phyloP scores from a whole-genome alignment of 2,113 vertebrate species.

The Psilopsiagon aurifrons region DNA sequence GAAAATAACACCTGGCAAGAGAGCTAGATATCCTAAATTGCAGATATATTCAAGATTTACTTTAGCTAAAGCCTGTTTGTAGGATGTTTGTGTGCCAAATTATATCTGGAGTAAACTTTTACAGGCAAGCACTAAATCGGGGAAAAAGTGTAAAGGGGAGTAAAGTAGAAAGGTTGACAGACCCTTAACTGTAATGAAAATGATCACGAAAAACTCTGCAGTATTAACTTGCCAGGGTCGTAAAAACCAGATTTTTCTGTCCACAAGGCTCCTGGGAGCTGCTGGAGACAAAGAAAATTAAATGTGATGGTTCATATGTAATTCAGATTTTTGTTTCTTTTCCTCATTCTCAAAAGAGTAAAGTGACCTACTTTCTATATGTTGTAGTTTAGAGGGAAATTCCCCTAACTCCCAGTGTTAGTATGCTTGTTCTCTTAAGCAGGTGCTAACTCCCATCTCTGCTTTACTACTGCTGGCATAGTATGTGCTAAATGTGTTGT shows the following conservation, averaged over 20 bases:
- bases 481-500: slow-evolving; percentile 41
- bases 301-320: slow-evolving; percentile 53
- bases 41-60: slow-evolving; percentile 34
- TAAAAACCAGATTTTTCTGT: slow-evolving; percentile 63
- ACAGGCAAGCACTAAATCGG: slow-evolving; percentile 14
- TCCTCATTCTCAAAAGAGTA: slow-evolving; percentile 54
- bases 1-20: slow-evolving; percentile 35
- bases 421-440: slow-evolving; percentile 44
- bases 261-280: slow-evolving; percentile 35
- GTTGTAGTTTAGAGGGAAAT: slow-evolving; percentile 41
- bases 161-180: slow-evolving; percentile 11
- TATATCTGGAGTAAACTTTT: slow-evolving; percentile 40
- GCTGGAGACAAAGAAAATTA: slow-evolving; percentile 38
- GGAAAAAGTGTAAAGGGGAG: background rate
- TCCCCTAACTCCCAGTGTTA: slow-evolving; percentile 29
- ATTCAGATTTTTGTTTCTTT: slow-evolving; percentile 55
- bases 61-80: background rate
- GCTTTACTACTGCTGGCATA: slow-evolving; percentile 60
- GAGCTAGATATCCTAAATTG: background rate
- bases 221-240: slow-evolving; percentile 25
- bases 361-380: slow-evolving; percentile 61
- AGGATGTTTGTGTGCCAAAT: slow-evolving; percentile 15
- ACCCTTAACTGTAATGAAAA: slow-evolving; percentile 12
- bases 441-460: slow-evolving; percentile 65
- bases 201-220: background rate